phyloP scores from a whole-genome alignment of 2,113 vertebrate genomes.

The Muntiacus muntjak region DNA sequence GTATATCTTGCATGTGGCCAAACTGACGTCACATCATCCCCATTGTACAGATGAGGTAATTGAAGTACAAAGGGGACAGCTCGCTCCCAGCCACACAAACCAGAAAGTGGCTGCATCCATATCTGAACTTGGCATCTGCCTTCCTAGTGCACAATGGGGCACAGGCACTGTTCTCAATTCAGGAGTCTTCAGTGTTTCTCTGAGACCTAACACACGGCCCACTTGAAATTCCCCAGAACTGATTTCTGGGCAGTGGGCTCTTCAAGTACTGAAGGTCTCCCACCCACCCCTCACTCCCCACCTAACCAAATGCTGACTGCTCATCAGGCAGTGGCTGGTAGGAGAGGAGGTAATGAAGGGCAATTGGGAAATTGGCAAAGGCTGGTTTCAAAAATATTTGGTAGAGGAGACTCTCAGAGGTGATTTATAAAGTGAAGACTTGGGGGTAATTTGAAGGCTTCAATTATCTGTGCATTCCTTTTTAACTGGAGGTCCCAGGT shows the following conservation, averaged over 20 bases:
- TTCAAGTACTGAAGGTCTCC: neutral
- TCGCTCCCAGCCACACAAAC: neutral
- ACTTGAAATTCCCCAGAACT: neutral
- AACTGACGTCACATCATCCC: neutral
- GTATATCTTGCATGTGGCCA: neutral
- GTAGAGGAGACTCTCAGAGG: neutral
- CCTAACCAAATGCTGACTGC: neutral
- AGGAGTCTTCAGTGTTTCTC: neutral
- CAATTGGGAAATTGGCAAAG: neutral
- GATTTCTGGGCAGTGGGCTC: neutral
- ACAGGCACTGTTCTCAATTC: neutral
- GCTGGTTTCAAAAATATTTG: neutral
- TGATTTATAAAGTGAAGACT: neutral
- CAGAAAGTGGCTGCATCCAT: neutral
- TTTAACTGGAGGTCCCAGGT: neutral
- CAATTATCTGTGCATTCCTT: neutral
- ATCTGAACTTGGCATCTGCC: neutral
- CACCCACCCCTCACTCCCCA: neutral
- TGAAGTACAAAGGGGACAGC: neutral
- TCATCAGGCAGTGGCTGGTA: neutral
- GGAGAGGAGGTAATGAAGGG: neutral
- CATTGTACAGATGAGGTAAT: neutral
- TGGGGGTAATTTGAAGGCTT: constrained; percentile 9
- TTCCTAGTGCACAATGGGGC: neutral
- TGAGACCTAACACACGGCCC: neutral